phyloP scores from a whole-genome alignment of 2,113 vertebrate species.

The Cyprinodon tularosa region DNA sequence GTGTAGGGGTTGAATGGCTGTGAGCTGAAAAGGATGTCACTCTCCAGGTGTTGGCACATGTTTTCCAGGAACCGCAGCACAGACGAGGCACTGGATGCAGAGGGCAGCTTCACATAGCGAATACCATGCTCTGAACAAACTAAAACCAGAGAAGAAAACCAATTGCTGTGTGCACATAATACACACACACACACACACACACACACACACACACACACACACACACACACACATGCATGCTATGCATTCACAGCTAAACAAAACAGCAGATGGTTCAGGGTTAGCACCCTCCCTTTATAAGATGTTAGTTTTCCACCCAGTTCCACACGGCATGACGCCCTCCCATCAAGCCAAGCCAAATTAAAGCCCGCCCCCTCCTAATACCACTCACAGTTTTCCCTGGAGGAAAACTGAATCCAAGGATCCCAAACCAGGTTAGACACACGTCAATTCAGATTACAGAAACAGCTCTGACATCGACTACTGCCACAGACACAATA shows the following conservation, averaged over 20 bases:
- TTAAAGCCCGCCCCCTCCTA: conserved; percentile 45
- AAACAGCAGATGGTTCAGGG: conserved; percentile 73
- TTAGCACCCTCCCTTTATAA: conserved; percentile 53
- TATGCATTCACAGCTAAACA: conserved; percentile 43
- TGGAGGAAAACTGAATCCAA: conserved; percentile 71
- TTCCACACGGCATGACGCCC: conserved; percentile 32
- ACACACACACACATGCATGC: conserved; percentile 18
- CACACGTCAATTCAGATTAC: conserved; percentile 80
- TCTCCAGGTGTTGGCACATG: conserved; percentile 92
- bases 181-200: neutral
- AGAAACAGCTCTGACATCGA: conserved; percentile 67
- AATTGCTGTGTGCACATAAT: conserved; percentile 14
- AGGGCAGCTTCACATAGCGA: conserved; percentile 90
- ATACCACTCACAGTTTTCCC: conserved; percentile 42
- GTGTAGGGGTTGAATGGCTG: conserved; percentile 89
- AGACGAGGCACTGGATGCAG: conserved; percentile 93
- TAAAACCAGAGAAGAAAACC: conserved; percentile 61
- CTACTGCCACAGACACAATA: conserved; percentile 56
- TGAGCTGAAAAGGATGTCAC: conserved; percentile 94
- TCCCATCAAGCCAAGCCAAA: conserved; percentile 72
- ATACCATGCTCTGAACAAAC: conserved; percentile 91
- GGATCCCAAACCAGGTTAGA: conserved; percentile 80
- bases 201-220: neutral
- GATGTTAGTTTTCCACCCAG: conserved; percentile 41
- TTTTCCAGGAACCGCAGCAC: conserved; percentile 95